phyloP scores from a whole-genome alignment of 2,888 invertebrate species.

The Parelbella ahira region DNA sequence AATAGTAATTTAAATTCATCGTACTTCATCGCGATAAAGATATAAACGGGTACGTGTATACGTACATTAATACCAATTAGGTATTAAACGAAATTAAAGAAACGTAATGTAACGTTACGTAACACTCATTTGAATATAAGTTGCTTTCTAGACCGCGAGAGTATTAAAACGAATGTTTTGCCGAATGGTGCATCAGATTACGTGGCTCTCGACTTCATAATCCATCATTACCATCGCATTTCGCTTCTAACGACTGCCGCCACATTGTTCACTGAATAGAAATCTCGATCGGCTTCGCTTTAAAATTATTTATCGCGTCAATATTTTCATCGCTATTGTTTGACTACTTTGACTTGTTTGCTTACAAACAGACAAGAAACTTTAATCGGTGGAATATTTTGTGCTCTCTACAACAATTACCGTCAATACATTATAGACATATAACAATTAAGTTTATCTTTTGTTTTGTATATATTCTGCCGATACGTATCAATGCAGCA shows the following conservation, averaged over 20 bases:
- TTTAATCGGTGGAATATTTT: too few species aligned
- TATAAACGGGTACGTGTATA: too few species aligned
- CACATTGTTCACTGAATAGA: slow-evolving; percentile 9
- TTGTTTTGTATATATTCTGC: too few species aligned
- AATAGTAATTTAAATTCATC: slow-evolving; percentile 67
- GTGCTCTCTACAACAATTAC: too few species aligned
- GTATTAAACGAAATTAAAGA: slow-evolving; percentile 32
- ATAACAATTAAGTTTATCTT: too few species aligned
- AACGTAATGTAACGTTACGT: slow-evolving; percentile 3
- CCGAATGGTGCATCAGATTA: slow-evolving; percentile 16
- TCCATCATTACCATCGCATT: slow-evolving; percentile 15
- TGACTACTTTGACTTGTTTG: too few species aligned
- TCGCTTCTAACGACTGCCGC: slow-evolving; percentile 1
- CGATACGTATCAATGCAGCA: too few species aligned
- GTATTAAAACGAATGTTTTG: slow-evolving; percentile 12
- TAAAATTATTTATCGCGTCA: not conserved
- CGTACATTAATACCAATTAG: slow-evolving; percentile 43
- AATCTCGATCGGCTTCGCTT: slow-evolving; percentile 7
- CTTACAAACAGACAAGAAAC: too few species aligned
- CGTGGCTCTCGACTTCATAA: slow-evolving; percentile 19
- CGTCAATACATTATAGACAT: too few species aligned
- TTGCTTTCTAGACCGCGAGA: slow-evolving; percentile 25
- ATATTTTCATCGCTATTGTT: not conserved
- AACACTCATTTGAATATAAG: slow-evolving; percentile 16
- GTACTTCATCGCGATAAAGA: slow-evolving; percentile 37